Evolutionary conservation across 1,140 invertebrate species (phyloP), one percentile per base, ranked within the genome.

Genomic region (Drosophila tropicalis): DNA sequence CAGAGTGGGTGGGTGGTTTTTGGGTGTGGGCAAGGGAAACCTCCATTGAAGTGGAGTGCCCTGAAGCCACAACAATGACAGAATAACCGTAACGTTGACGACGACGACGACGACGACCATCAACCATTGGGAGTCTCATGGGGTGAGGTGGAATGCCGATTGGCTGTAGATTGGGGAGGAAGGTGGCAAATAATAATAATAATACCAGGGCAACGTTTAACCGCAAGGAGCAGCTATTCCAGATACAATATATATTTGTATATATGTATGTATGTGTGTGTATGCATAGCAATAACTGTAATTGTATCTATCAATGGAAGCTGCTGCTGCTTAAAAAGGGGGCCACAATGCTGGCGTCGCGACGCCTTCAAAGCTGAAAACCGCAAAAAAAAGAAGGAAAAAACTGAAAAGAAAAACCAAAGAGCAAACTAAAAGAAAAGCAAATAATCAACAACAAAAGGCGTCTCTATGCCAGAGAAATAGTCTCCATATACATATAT

Each of bases 261-360:
- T n/a, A n/a, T n/a, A n/a, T n/a, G n/a, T n/a, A n/a, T n/a, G 7
- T 34, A 34, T 10, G 9, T 10, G 10, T 36, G 10, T 10, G 10
- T 36, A 39, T 39, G 36, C 12, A 39, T 39, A 13, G 36, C 36
- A 65, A 65, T 89, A 87, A 80, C 76, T 83, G 83, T 89, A 87
- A 87, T 87, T 83, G 83, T 87, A 87, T 89, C 84, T 86, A 79
- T 68, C 72, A 67, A 57, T 76, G 51, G 56, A 56, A 70, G 71
- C 75, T 69, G 70, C 71, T 58, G 55, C 76, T 62, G 29, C 68
- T 68, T 60, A 51, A 29, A 72, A 70, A 56, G 57, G 62, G 67
- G 62, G 57, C 61, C 67, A 70, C 58, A 61, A 62, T 22, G 17
- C 7, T 55, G 17, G 44, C 76, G 62, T 61, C 58, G 73, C 62